A percentile compares a stretch with the other conserved stretches of the same genome.
Conservation (phyloP, 2,113 vertebrate genomes). For the Ariopsis seemanni region DNA sequence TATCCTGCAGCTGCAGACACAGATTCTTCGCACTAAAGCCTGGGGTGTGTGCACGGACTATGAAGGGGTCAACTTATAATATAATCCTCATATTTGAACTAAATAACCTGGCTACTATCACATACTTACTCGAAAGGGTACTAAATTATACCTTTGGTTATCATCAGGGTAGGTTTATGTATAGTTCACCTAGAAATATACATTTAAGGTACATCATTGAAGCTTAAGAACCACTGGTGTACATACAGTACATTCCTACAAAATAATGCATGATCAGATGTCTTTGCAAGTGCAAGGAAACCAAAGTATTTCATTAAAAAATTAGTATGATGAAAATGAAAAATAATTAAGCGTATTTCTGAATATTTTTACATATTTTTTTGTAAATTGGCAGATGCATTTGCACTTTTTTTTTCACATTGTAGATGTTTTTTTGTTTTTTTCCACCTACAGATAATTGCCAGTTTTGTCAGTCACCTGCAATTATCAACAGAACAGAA, state of each 20-base stretch:
- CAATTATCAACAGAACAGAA: not conserved
- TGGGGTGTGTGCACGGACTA: not conserved
- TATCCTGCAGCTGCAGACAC: constrained; percentile 23
- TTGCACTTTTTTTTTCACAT: not conserved
- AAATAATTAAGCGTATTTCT: not conserved
- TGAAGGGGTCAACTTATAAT: constrained; percentile 12
- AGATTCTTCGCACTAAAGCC: constrained; percentile 2
- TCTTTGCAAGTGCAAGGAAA: not conserved
- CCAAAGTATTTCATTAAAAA: not conserved
- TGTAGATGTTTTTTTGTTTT: too few species aligned
- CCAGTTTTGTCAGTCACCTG: too few species aligned
- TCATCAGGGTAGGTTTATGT: not conserved
- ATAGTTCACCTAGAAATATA: not conserved
- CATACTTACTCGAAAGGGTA: not conserved
- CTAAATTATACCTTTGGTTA: not conserved
- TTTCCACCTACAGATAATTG: too few species aligned
- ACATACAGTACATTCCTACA: not conserved
- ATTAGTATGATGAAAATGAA: not conserved
- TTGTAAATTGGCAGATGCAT: not conserved
- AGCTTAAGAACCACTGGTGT: not conserved
- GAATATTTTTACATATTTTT: not conserved
- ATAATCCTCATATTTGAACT: not conserved
- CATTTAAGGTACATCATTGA: not conserved
- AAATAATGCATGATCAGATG: not conserved
- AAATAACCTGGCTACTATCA: not conserved